Percentiles rank a stretch among this genome's conserved stretches.
phyloP scores from a whole-genome alignment of 2,113 vertebrate species.

The Pandion haliaetus region DNA sequence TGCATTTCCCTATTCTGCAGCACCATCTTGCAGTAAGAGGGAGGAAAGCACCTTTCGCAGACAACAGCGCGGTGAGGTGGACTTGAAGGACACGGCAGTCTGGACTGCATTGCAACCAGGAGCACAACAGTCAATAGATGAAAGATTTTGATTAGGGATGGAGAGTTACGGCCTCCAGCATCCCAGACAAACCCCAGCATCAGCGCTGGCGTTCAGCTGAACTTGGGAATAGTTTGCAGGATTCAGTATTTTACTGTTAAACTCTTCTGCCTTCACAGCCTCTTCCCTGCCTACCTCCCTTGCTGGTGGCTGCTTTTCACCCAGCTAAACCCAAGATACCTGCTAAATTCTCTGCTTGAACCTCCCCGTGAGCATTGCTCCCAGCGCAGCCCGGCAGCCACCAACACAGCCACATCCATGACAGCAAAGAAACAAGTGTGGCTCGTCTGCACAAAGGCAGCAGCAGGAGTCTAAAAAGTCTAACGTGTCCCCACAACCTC shows the following conservation, averaged over 20 bases:
- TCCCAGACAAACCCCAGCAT: neutral
- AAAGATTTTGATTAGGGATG: neutral
- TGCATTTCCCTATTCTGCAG: constrained; percentile 61
- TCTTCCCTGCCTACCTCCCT: neutral
- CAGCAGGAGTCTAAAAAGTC: neutral
- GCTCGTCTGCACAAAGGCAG: neutral
- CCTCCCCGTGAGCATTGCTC: neutral
- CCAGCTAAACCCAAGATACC: neutral
- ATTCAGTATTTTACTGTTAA: neutral
- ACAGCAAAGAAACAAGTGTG: neutral
- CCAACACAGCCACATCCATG: neutral
- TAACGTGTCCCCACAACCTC: neutral
- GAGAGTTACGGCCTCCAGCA: neutral
- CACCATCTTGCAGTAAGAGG: constrained; percentile 63
- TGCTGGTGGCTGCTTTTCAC: neutral
- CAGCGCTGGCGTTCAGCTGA: neutral
- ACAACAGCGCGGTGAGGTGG: fast-evolving
- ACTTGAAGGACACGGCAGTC: neutral
- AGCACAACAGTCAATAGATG: neutral
- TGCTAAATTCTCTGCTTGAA: neutral
- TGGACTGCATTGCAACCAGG: neutral
- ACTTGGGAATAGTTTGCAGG: neutral
- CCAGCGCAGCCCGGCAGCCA: neutral
- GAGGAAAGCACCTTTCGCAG: neutral
- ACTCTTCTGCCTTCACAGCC: neutral